phyloP scores from a whole-genome alignment of 2,797 vertebrate species.

The Urocyon cinereoargenteus region DNA sequence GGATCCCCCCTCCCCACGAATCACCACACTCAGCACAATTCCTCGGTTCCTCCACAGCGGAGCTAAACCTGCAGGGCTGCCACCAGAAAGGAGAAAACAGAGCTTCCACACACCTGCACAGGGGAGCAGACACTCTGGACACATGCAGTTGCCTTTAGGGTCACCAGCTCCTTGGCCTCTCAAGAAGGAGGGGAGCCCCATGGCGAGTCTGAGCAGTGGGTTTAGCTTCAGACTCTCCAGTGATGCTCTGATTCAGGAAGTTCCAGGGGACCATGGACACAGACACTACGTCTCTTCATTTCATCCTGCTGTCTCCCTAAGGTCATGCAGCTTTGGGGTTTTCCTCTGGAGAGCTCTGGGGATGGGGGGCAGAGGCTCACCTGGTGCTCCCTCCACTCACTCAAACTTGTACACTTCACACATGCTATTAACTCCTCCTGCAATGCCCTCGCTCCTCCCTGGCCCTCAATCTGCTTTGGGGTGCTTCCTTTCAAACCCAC shows the following conservation, averaged over 20 bases:
- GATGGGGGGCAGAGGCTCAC: fast-evolving
- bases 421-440: background rate
- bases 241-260: background rate
- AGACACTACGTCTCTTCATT: background rate
- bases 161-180: background rate
- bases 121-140: background rate
- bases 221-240: background rate
- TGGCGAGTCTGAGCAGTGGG: background rate
- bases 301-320: background rate
- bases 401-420: fast-evolving
- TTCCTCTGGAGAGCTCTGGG: background rate
- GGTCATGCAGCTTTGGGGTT: background rate
- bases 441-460: fast-evolving
- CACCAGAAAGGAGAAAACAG: background rate
- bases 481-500: background rate
- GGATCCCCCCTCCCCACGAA: too few relatives aligned
- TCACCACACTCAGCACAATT: background rate
- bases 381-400: background rate
- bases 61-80: background rate
- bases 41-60: background rate
- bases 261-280: background rate
- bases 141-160: fast-evolving
- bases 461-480: fast-evolving
- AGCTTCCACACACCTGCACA: fast-evolving
- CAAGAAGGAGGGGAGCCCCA: background rate